phyloP scores from a whole-genome alignment of 2,888 invertebrate genomes.

The Smittia aterrima region DNA sequence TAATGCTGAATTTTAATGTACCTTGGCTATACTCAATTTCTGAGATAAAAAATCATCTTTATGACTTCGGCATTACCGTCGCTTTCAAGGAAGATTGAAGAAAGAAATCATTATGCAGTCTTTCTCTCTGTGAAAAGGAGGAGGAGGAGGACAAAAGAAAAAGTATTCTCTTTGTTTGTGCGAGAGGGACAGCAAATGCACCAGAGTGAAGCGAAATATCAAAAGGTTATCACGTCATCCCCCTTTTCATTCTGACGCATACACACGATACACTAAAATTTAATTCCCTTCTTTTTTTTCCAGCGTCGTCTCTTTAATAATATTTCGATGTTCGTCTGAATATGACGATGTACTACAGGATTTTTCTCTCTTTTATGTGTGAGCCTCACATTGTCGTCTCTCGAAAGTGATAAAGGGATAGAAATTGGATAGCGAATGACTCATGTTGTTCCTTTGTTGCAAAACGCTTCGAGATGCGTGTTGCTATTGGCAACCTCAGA shows the following conservation, averaged over 20 bases:
- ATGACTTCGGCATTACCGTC: background rate
- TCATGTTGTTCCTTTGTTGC: constrained; percentile 14
- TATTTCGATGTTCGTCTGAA: background rate
- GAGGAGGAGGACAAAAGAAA: no score
- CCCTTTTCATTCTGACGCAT: background rate
- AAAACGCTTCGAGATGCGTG: background rate
- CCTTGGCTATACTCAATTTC: background rate
- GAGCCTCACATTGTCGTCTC: background rate
- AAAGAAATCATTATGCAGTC: background rate
- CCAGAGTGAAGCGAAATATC: background rate
- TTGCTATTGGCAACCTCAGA: constrained; percentile 25
- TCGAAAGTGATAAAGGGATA: background rate
- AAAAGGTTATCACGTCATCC: background rate
- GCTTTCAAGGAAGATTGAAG: background rate
- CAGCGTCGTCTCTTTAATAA: background rate
- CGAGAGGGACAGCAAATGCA: background rate
- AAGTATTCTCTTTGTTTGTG: background rate
- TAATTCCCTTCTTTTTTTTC: background rate
- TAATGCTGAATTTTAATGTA: constrained; percentile 27
- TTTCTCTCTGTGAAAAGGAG: background rate
- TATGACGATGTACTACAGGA: background rate
- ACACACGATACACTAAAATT: background rate
- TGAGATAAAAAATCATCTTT: constrained; percentile 24
- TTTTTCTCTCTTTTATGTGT: background rate
- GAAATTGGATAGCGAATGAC: background rate